These are phyloP conservation scores for Dolichomitus sp. DNA, from an alignment of 2,888 invertebrate species.

Conservation along the genomic window DNA sequence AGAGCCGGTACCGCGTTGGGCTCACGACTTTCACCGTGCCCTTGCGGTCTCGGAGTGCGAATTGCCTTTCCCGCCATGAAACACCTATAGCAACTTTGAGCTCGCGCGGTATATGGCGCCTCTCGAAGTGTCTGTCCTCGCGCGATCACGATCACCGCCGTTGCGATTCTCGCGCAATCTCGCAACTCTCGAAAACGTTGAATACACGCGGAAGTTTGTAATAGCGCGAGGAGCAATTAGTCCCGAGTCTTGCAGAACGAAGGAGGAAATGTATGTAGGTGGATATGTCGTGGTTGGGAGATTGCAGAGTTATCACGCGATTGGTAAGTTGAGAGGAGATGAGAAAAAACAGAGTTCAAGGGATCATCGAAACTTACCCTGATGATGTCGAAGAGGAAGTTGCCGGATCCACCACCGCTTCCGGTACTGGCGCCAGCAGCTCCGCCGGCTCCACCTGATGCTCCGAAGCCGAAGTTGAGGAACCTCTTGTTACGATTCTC, in stretches of 20 bases:
- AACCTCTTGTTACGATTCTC: slow-evolving; percentile 95
- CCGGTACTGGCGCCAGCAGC: slow-evolving; percentile 82
- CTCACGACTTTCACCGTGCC: slow-evolving; percentile 59
- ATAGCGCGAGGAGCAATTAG: slow-evolving; percentile 19
- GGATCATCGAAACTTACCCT: slow-evolving; percentile 90
- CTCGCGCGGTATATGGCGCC: background rate
- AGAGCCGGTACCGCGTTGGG: slow-evolving; percentile 8
- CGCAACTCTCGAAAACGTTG: slow-evolving; percentile 21
- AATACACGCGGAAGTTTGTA: slow-evolving; percentile 36
- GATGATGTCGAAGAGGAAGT: slow-evolving; percentile 96
- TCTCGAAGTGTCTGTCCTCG: background rate
- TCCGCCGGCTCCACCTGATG: slow-evolving; percentile 83
- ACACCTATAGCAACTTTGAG: background rate
- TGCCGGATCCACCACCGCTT: slow-evolving; percentile 92
- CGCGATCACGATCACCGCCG: background rate
- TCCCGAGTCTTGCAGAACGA: slow-evolving; percentile 18
- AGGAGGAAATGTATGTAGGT: background rate
- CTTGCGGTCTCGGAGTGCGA: slow-evolving; percentile 36
- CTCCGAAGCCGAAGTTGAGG: slow-evolving; percentile 89
- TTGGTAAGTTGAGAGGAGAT: background rate
- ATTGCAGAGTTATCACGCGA: background rate
- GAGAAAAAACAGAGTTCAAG: background rate
- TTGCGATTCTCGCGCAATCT: slow-evolving; percentile 3
- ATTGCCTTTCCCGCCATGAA: background rate
- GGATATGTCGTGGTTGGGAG: background rate